Evolutionary conservation across 2,888 invertebrate species (phyloP), one percentile per base, ranked within the genome.

Genomic region (Eumerus sabulonum): DNA sequence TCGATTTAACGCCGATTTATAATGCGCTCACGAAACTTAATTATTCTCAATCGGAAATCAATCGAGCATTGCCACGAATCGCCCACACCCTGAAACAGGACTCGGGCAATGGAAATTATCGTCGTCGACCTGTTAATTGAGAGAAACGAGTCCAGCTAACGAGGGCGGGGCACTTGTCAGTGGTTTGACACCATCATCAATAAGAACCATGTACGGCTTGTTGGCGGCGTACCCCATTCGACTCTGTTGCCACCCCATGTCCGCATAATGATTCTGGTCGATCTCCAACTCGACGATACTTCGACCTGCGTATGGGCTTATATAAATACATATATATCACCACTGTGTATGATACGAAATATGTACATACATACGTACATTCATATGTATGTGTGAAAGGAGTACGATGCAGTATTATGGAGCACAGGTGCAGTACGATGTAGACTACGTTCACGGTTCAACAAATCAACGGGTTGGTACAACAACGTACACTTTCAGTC

Each of bases 141-240:
- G 62, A 73, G 77, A 73, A 73, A 68, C 63, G 59, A 66, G 66
- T 18, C 54, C 53, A 53, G 64, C 62, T 48, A 70, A 70, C 70
- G 51, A 66, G 66, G 64, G 70, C 45, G 56, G 74, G 71, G 76
- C 76, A 73, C 76, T 82, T 81, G 79, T 74, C 73, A 59, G 73
- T 82, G 82, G 81, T 74, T 74, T 82, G 82, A 71, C 82, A 70
- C 64, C 81, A 71, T 68, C 62, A 35, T 60, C 66, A 47, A 54
- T 71, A 60, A 66, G 56, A 51, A 59, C 7, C 27, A 40, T 40
- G 40, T 11, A n/a, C 12, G 40, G 3, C 5, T 3, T 40, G 38
- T 14, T 27, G 51, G 14, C 48, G 71, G 71, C 59, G 59, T 53
- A 66, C 53, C 40, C 53, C 17, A 9, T 50, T 35, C 7, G 12